phyloP scores from a whole-genome alignment of 1,140 invertebrate genomes.

The Paramacrobiotus metropolitanus region DNA sequence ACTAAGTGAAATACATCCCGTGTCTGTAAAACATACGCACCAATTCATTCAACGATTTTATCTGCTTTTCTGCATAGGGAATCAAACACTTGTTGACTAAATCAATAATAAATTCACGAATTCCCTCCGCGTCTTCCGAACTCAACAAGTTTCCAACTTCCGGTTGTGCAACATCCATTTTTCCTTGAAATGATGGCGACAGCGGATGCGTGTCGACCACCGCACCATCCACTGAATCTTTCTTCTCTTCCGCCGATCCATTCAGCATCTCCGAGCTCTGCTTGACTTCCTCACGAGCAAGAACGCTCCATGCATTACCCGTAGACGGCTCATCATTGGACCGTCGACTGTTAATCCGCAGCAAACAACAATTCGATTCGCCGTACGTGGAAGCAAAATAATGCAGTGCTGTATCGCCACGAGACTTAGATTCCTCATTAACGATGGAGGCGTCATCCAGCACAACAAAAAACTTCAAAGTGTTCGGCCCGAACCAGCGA shows the following conservation, averaged over 20 bases:
- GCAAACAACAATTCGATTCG: constrained; percentile 52
- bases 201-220: background rate
- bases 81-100: constrained; percentile 61
- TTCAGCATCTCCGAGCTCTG: too few species aligned
- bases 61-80: constrained; percentile 66
- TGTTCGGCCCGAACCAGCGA: constrained; percentile 68
- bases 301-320: background rate
- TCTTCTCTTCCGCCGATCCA: too few species aligned
- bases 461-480: constrained; percentile 66
- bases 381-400: constrained; percentile 61
- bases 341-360: constrained; percentile 43
- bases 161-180: background rate
- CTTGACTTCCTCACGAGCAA: too few species aligned
- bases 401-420: constrained; percentile 54
- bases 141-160: background rate
- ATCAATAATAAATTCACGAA: constrained; percentile 61
- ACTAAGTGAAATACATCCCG: too few species aligned
- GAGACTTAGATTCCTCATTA: constrained; percentile 36
- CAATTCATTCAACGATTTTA: constrained; percentile 53
- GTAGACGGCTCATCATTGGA: background rate
- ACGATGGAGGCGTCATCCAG: constrained; percentile 53
- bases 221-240: background rate
- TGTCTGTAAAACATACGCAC: too few species aligned
- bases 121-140: constrained; percentile 32
- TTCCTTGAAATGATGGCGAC: background rate